phyloP scores from a whole-genome alignment of 2,113 vertebrate genomes.

The Muntiacus reevesi region DNA sequence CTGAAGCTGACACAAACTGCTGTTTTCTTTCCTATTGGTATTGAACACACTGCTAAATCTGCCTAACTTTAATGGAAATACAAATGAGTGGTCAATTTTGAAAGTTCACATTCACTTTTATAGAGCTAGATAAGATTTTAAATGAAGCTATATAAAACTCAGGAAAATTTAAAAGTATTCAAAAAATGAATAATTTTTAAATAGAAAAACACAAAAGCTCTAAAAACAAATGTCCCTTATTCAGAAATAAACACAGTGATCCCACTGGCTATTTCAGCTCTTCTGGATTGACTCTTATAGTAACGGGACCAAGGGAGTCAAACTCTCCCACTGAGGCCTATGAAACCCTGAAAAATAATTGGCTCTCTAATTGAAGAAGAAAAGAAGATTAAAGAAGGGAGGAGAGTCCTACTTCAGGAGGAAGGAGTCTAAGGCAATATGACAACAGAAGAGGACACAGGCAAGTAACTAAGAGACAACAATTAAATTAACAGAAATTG shows the following conservation, averaged over 20 bases:
- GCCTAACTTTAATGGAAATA: background rate
- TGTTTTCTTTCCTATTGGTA: background rate
- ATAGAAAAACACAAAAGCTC: background rate
- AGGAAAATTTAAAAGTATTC: background rate
- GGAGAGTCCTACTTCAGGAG: conserved; percentile 31
- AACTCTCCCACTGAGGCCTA: conserved; percentile 51
- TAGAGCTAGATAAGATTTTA: background rate
- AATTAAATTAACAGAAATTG: conserved; percentile 62
- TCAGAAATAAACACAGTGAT: conserved; percentile 48
- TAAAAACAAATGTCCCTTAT: background rate
- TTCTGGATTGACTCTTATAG: background rate
- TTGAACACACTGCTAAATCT: background rate
- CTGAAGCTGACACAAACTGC: background rate
- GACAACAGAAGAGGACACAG: background rate
- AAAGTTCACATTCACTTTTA: conserved; percentile 26
- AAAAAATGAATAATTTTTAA: background rate
- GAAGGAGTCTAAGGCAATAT: background rate
- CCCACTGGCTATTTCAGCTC: background rate
- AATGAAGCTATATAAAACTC: background rate
- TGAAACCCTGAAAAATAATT: conserved; percentile 64
- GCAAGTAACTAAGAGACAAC: conserved; percentile 32
- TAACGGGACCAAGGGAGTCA: background rate
- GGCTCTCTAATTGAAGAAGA: conserved; percentile 69
- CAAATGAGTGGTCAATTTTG: background rate
- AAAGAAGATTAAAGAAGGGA: conserved; percentile 64